A percentile compares a stretch with the other conserved stretches of the same genome.
These are phyloP conservation scores for Macrocentrus cingulum DNA, from an alignment of 1,140 invertebrate genomes.

Conservation along the genomic window DNA sequence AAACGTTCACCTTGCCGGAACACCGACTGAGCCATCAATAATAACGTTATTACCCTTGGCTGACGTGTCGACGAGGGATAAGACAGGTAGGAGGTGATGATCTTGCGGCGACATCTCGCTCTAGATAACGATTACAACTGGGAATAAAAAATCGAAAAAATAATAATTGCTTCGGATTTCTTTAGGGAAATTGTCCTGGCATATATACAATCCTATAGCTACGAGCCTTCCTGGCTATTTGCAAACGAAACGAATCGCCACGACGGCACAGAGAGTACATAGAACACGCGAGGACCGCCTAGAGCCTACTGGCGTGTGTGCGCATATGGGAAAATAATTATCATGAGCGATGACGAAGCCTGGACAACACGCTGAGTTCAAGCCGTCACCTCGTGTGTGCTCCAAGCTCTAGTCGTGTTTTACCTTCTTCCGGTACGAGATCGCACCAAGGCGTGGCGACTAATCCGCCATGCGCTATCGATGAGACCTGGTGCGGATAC, in stretches of 20 bases:
- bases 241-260: constrained; percentile 39
- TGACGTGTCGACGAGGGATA: constrained; percentile 22
- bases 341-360: constrained; percentile 39
- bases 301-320: constrained; percentile 7
- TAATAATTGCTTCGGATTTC: too few species aligned
- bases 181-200: too few species aligned
- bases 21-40: constrained; percentile 27
- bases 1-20: constrained; percentile 24
- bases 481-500: constrained; percentile 20
- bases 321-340: constrained; percentile 6
- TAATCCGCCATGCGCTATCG: constrained; percentile 22
- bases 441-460: constrained; percentile 20
- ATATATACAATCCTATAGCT: too few species aligned
- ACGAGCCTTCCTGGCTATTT: not conserved
- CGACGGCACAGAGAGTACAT: constrained; percentile 35
- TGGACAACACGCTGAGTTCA: constrained; percentile 30
- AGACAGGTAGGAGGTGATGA: constrained; percentile 1
- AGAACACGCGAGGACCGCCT: not conserved
- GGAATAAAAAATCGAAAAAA: too few species aligned
- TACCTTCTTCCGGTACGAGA: constrained; percentile 14
- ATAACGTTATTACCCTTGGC: constrained; percentile 27
- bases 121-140: too few species aligned
- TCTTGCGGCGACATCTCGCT: not conserved
- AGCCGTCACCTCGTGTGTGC: constrained; percentile 27
- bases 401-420: not conserved